Percentiles rank a stretch among this genome's conserved stretches.
These are phyloP conservation scores for Triplophysa bombifrons DNA, from an alignment of 2,797 vertebrate species.

Conservation along the genomic window DNA sequence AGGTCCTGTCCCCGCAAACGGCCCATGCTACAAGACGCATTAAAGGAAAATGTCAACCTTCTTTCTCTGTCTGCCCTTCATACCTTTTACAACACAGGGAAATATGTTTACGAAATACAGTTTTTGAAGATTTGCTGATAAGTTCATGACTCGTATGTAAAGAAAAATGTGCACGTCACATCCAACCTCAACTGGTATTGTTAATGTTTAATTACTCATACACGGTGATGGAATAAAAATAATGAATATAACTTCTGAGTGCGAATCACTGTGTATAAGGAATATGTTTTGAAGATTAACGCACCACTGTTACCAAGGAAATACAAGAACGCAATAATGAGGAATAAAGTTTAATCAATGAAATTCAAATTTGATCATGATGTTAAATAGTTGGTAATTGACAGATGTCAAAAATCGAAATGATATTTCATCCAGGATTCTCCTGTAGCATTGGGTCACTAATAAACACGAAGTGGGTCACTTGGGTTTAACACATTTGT, in stretches of 20 bases:
- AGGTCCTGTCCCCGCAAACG: conserved; percentile 1
- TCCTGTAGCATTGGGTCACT: not conserved
- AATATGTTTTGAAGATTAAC: too few relatives aligned
- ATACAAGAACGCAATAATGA: too few relatives aligned
- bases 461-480: not conserved
- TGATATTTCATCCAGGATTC: not conserved
- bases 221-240: too few relatives aligned
- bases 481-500: conserved; percentile 36
- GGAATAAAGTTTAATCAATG: too few relatives aligned
- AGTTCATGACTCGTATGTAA: not conserved
- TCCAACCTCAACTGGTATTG: too few relatives aligned
- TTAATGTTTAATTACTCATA: not conserved
- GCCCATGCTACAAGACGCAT: conserved; percentile 16
- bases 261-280: too few relatives aligned
- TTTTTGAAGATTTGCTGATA: not conserved
- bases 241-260: too few relatives aligned
- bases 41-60: conserved; percentile 55
- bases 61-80: not conserved
- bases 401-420: not conserved
- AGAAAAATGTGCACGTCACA: not conserved
- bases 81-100: not conserved
- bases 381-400: too few relatives aligned
- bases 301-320: too few relatives aligned
- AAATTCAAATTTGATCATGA: not conserved
- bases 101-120: not conserved